A percentile compares a stretch with the other conserved stretches of the same genome.
Conservation (phyloP, 2,888 invertebrate genomes). For the Pollenia labialis region DNA sequence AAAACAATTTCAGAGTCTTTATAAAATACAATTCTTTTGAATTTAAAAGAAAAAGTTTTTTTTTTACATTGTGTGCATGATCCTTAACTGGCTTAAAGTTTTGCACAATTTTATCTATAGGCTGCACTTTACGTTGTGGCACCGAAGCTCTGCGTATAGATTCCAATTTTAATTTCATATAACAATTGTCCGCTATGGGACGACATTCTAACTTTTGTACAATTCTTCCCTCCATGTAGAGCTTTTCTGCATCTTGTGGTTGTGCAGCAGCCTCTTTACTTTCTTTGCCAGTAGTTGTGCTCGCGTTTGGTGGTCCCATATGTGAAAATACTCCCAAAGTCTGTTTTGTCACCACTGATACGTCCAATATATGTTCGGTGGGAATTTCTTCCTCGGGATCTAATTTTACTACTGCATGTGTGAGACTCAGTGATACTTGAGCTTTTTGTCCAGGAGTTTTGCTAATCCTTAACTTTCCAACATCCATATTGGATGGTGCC, state of each 20-base stretch:
- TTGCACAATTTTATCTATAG: slow-evolving; percentile 93
- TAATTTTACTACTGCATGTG: slow-evolving; percentile 91
- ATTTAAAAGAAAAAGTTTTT: too few species aligned
- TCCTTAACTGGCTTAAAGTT: slow-evolving; percentile 97
- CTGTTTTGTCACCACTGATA: slow-evolving; percentile 95
- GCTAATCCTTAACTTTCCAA: slow-evolving; percentile 95
- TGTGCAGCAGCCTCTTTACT: slow-evolving; percentile 68
- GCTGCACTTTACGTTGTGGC: slow-evolving; percentile 93
- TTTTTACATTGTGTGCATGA: slow-evolving; percentile 94
- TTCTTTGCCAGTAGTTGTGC: slow-evolving; percentile 44
- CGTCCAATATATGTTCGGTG: slow-evolving; percentile 95
- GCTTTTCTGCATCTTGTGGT: slow-evolving; percentile 91
- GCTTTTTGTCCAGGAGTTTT: slow-evolving; percentile 92
- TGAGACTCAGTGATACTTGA: slow-evolving; percentile 93
- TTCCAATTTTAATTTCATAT: slow-evolving; percentile 95
- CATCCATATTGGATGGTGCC: slow-evolving; percentile 94
- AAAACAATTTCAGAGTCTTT: slow-evolving; percentile 72
- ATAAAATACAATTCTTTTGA: too few species aligned
- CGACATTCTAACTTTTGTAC: slow-evolving; percentile 98
- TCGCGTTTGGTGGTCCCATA: slow-evolving; percentile 85
- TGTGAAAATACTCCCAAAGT: slow-evolving; percentile 97
- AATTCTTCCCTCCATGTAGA: slow-evolving; percentile 96
- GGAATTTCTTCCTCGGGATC: slow-evolving; percentile 94
- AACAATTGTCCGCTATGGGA: slow-evolving; percentile 93
- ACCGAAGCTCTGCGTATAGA: slow-evolving; percentile 94